Base-by-base conservation (phyloP, 2,113 vertebrate species). In the Lagopus leucura region DNA sequence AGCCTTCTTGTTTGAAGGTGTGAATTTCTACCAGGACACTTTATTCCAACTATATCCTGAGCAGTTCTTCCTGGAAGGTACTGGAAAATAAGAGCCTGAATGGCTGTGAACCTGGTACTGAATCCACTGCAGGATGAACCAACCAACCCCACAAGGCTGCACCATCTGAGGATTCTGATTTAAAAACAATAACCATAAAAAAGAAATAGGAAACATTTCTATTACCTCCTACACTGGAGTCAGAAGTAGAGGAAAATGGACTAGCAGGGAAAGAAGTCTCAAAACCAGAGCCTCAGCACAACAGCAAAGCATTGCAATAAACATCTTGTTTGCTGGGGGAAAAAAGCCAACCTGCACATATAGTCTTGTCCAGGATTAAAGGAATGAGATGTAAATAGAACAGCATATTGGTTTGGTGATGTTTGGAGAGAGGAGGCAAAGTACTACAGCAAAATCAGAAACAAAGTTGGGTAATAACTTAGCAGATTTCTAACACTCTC, bases 61-160 rank as follows among this genome's bases (percentile, higher is more conserved):
- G 63, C 36, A 52, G 32, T 2, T 75, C 14, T 5, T 58, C 50
- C 48, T 9, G n/a, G 32, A 5, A 0, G 9, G 61, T 18, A 27
- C 11, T 71, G 50, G 22, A 43, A 54, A 40, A 1, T 0, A 4
- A 7, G 54, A 43, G 42, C 42, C 25, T 38, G 45, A 27, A 38
- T 8, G 40, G 16, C 63, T 48, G 19, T 1, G 1, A 48, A 27
- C 34, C 13, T 1, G 4, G 58, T 21, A n/a, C 73, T 3, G 0
- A 42, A 14, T 24, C 79, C 20, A 19, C 38, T 27, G 30, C 17
- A 6, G 87, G 52, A 38, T 36, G 20, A 32, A 30, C 6, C 27
- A 2, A 17, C 30, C 67, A 40, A 48, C 83, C 73, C 67, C 40
- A 8, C n/a, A 67, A 74, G 17, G 73, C 73, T 79, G 72, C 42